Base-by-base conservation (phyloP, 2,888 invertebrate genomes). In the Uropetala carovei region DNA sequence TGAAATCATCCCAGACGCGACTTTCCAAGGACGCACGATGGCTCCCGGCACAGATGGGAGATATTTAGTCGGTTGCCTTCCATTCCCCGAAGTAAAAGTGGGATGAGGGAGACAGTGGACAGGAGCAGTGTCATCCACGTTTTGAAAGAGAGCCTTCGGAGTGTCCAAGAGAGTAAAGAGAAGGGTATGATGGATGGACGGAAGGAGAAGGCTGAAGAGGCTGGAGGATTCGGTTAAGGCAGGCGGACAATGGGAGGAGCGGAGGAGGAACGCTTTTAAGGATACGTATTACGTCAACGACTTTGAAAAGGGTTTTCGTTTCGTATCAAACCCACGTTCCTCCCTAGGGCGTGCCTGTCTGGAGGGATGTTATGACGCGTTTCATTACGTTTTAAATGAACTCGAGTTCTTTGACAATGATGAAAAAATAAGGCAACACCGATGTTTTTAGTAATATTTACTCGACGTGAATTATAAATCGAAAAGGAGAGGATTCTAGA, bases 101-200 rank as follows among this genome's bases (percentile, higher is more conserved):
- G 43, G 43, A 60, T 22, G 7, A 18, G 22, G 1, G 22, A n/a
- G 22, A 22, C 68, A 0, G n/a, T 68, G 68, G 68, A 68, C 68
- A 22, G 68, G 10, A 8, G n/a, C 22, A 22, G 68, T 75, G 75
- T 75, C 75, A 75, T 75, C 75, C 11, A 10, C 0, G 13, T 22
- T 27, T 43, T n/a, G 75, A 75, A 75, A 27, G 22, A 75, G 75
- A 75, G 75, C 75, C 75, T 75, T 75, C 75, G 13, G 43, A 27
- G 27, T 75, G 75, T 75, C 75, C 75, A 75, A 27, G 27, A 27
- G 16, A 22, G 75, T 18, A 11, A 68, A 68, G 68, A n/a, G 14
- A 64, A 68, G 68, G 22, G 22, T 75, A 27, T 75, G 75, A 75
- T 75, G 75, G 75, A 75, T 75, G 75, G 75, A 75, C 75, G 22